These are phyloP conservation scores for Coreius guichenoti DNA, from an alignment of 2,797 vertebrate genomes.

Conservation along the genomic window DNA sequence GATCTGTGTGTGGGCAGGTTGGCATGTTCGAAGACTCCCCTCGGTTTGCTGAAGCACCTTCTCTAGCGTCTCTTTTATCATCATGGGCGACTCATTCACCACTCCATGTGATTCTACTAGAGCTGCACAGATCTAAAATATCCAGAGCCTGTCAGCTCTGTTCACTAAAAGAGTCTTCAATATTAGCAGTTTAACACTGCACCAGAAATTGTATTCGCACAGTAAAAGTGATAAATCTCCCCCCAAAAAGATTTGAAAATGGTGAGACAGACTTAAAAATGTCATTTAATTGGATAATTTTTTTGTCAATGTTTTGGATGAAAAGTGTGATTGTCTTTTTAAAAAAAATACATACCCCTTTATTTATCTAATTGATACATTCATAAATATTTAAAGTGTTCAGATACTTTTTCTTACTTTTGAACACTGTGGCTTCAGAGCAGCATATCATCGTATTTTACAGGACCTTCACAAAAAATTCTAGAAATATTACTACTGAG, in stretches of 20 bases:
- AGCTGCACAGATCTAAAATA: conserved; percentile 17
- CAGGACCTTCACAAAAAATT: too few species aligned
- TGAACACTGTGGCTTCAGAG: too few species aligned
- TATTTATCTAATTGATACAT: not conserved
- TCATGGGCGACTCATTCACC: not conserved
- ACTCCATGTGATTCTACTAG: not conserved
- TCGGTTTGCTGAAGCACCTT: not conserved
- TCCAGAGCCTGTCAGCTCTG: not conserved
- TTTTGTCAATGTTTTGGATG: not conserved
- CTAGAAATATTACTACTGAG: too few species aligned
- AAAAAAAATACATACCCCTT: not conserved
- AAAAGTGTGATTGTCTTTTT: not conserved
- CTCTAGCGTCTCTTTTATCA: not conserved
- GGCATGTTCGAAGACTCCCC: conserved; percentile 10
- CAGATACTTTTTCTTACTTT: too few species aligned
- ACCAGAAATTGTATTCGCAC: not conserved
- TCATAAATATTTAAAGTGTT: too few species aligned
- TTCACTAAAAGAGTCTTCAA: not conserved
- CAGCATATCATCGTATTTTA: too few species aligned
- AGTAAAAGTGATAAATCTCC: not conserved
- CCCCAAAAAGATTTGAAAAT: not conserved
- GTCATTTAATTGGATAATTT: not conserved
- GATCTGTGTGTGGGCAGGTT: conserved; percentile 13
- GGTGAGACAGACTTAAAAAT: not conserved
- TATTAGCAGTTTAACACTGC: not conserved